Base-by-base conservation (phyloP, 2,113 vertebrate genomes). In the Mus spicilegus region DNA sequence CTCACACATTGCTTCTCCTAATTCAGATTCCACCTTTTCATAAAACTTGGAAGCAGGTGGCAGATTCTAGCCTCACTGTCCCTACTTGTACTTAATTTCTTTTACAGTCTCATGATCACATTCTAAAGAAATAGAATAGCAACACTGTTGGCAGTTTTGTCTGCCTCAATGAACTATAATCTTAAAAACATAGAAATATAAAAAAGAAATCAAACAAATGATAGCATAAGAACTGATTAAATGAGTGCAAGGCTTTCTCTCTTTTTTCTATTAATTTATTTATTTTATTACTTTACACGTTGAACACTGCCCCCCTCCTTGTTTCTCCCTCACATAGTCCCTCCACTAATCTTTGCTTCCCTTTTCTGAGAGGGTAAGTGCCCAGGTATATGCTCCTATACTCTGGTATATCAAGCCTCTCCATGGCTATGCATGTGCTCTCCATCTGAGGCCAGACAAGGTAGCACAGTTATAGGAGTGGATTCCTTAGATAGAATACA, bases 61-160 rank as follows among this genome's bases (percentile, higher is more conserved):
- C 2, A 58, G 49, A 85, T 93, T 85, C 17, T 87, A 51, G 56
- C 7, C 1, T 70, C 8, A 33, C 0, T 80, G 13, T 78, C 89
- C 0, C 24, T 76, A 67, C 54, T 63, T 81, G 3, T 72, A 58
- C 26, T 95, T 87, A 78, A 90, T 85, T 97, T 84, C 24, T 84
- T 87, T 87, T 67, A 54, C 49, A 87, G 22, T 39, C 39, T 87
- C 91, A 42, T 17, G 58, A 94, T 54, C 5, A 63, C 82, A 76
- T 92, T 90, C 36, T 42, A 2, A 33, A 84, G 20, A 89, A 93
- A 63, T 17, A 73, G 7, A 92, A 76, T 14, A 87, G 17, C 13
- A 80, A 24, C 67, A 7, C 5, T 87, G 3, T 42, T 76, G 49
- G 82, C 16, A 17, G 24, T 56, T 46, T 46, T 54, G 16, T 86